Evolutionary conservation across 2,888 invertebrate species (phyloP), one percentile per base, ranked within the genome.

Genomic region (Eupithecia insigniata): DNA sequence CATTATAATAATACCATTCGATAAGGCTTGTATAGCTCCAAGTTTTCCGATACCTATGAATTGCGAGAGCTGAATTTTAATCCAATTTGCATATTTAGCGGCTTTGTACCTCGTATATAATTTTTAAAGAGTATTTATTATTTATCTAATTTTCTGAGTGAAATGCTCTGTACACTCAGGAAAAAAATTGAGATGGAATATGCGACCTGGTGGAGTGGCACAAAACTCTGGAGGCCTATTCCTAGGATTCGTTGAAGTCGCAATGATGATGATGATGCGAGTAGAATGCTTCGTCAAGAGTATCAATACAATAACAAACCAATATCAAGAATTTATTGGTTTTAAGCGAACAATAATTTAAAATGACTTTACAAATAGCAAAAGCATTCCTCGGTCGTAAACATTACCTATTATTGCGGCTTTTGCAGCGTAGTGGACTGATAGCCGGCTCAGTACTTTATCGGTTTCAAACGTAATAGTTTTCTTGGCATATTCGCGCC

Each of bases 1-100:
- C 51, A 51, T 70, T 32, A 65, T 34, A 71, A 65, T 76, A 75
- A 69, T 76, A 46, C 51, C 30, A 62, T 2, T 1, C 61, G 77
- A 77, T 78, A 76, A 75, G 73, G 32, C 43, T 34, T 36, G 36
- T 60, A 69, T 65, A 51, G 10, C 2, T 2, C 43, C 60, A 18
- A 28, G 26, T 30, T 30, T 18, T 30, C 60, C 32, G 26, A 34
- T 62, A n/a, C 62, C 34, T 64, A 36, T 22, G n/a, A 34, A 64
- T 16, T 22, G 16, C 30, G 62, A 62, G 32, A 64, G 22, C 32
- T 60, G 18, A 34, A 30, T 34, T 62, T 18, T 8, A 32, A 62
- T 18, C 2, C 1, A 2, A n/a, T 18, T 34, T n/a, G 30, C 30
- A 8, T 60, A 60, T 55, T 14, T 12, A 18, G 60, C 60, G 18